Evolutionary conservation across 2,888 invertebrate genomes (phyloP), one percentile per base, ranked within the genome.

Genomic region (Drosophila basisetae): DNA sequence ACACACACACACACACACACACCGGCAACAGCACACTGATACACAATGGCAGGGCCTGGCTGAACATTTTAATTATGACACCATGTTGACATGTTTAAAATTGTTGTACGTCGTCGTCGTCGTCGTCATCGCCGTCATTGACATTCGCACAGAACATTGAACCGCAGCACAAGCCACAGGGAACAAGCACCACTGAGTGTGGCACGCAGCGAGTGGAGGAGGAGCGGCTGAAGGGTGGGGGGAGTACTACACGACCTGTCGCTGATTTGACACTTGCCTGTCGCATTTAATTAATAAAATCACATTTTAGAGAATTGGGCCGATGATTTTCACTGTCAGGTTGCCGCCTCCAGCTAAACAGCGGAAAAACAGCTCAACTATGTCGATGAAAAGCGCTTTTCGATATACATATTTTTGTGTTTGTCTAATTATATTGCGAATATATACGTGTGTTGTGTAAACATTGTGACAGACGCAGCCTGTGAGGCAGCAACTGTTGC

Each of bases 21-120:
- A 25, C 16, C 1, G 47, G 25, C 25, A 25, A 9, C 16, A 47
- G 16, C 61, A 52, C 61, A 39, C 47, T 39, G 52, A 33, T n/a
- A 56, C 47, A 54, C 47, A 37, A 47, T 55, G 61, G 43, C 72
- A 68, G 49, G 73, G 64, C 58, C 75, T 68, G 76, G 77, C 70
- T 68, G 80, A 89, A 88, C 90, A 89, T 88, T 88, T 89, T 88
- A 88, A 88, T 88, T 88, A 88, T 88, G 90, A 89, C 90, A 88
- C 84, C 83, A 82, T 89, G 90, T 90, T 82, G 88, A 80, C 85
- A 80, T 89, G 85, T 79, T 82, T 73, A 78, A 84, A 88, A 83
- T 86, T 83, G 89, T 86, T 85, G 84, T 82, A 79, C 83, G 70
- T 43, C 64, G 63, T 31, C 70, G 61, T 31, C 63, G 62, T 22